Conservation (phyloP, 1,140 invertebrate species). For the Agrypnia vestita region DNA sequence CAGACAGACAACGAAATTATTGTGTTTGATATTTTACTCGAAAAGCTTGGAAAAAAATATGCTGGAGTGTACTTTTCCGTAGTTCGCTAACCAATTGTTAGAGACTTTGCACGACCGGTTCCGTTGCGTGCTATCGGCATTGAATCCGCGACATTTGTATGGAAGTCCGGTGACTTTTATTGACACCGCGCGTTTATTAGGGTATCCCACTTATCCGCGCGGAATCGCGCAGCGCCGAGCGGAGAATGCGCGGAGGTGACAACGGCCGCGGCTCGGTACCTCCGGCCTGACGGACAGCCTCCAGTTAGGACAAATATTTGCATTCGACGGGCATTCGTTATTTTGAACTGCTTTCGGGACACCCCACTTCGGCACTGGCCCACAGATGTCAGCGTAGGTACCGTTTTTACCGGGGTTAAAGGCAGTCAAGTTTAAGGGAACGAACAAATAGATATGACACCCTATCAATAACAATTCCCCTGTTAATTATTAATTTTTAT, state of each 20-base stretch:
- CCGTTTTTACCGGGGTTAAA: too few species aligned
- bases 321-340: slow-evolving; percentile 31
- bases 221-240: slow-evolving; percentile 12
- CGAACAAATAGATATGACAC: too few species aligned
- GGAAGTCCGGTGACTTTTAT: slow-evolving; percentile 49
- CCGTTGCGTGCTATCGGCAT: slow-evolving; percentile 20
- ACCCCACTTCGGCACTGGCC: too few species aligned
- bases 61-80: too few species aligned
- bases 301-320: slow-evolving; percentile 41
- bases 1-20: too few species aligned
- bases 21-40: too few species aligned
- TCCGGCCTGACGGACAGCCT: slow-evolving; percentile 16
- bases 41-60: too few species aligned
- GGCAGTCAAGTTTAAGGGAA: too few species aligned
- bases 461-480: too few species aligned
- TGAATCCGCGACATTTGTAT: slow-evolving; percentile 44
- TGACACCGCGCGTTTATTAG: slow-evolving; percentile 55
- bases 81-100: slow-evolving; percentile 17
- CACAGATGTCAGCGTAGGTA: too few species aligned
- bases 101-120: neutral
- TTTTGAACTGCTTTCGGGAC: neutral
- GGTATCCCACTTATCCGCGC: slow-evolving; percentile 17
- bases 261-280: neutral
- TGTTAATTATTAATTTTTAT: too few species aligned
- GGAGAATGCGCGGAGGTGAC: slow-evolving; percentile 27